phyloP scores from a whole-genome alignment of 1,140 invertebrate genomes.

The Zaprionus gabonicus region DNA sequence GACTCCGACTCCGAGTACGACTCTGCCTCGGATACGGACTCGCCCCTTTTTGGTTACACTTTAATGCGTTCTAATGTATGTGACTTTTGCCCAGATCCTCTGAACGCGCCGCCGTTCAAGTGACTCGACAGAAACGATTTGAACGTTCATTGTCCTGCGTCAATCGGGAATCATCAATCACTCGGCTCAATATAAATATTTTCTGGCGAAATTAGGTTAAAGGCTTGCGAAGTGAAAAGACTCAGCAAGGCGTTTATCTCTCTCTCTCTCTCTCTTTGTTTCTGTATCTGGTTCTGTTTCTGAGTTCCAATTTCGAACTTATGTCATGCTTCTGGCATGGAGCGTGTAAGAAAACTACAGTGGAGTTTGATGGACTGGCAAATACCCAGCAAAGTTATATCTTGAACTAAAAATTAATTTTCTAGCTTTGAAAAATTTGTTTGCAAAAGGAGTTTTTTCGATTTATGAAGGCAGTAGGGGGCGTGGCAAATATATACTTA shows the following conservation, averaged over 20 bases:
- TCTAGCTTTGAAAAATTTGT: no score
- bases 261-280: not conserved
- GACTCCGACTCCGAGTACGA: conserved; percentile 20
- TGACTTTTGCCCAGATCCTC: conserved; percentile 76
- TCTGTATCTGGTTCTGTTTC: not conserved
- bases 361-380: no score
- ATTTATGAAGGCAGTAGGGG: no score
- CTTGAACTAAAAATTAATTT: accelerated
- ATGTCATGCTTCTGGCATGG: conserved; percentile 56
- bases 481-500: no score
- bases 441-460: no score
- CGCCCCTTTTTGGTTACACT: conserved; percentile 76
- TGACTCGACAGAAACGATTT: conserved; percentile 65
- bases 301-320: conserved; percentile 63
- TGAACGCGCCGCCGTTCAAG: conserved; percentile 57
- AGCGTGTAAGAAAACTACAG: no score
- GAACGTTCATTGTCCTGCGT: conserved; percentile 52
- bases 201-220: conserved; percentile 80
- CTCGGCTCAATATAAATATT: conserved; percentile 78
- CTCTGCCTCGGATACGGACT: conserved; percentile 22
- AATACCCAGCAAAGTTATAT: no score
- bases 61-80: conserved; percentile 84
- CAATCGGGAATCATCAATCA: conserved; percentile 72
- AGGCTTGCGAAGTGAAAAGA: conserved; percentile 51
- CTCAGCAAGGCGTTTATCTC: not conserved